Evolutionary conservation across 2,113 vertebrate species (phyloP).

Genomic region (Spermophilus dauricus): DNA sequence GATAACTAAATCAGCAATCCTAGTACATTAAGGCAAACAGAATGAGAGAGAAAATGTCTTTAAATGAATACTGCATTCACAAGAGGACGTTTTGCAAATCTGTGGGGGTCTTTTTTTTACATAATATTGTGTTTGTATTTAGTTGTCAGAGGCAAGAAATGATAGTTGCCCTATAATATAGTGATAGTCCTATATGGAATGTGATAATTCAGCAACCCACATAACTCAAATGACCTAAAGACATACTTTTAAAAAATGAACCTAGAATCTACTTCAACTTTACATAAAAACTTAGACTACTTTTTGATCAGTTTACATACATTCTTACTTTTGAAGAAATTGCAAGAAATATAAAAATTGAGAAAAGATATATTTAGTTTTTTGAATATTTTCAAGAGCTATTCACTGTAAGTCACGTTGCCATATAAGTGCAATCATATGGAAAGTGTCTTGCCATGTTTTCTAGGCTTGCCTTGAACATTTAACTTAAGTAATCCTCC

Average conservation of each 20-base stretch:
- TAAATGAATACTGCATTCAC: not conserved
- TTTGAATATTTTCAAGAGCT: not conserved
- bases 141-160: not conserved
- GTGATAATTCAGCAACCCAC: not conserved
- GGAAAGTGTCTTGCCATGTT: not conserved
- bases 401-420: not conserved
- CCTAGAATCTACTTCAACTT: not conserved
- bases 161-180: not conserved
- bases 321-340: not conserved
- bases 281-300: not conserved
- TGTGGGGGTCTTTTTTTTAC: not conserved
- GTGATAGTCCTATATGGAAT: not conserved
- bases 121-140: not conserved
- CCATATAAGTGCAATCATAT: not conserved
- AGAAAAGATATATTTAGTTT: not conserved
- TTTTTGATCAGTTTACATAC: not conserved
- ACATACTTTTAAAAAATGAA: not conserved
- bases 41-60: not conserved
- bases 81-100: not conserved
- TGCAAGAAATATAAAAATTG: not conserved
- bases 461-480: not conserved
- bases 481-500: not conserved
- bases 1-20: not conserved
- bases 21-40: accelerated
- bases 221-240: not conserved